A percentile compares a stretch with the other conserved stretches of the same genome.
Conservation (phyloP, 2,888 invertebrate genomes). For the Tridacna gigas region DNA sequence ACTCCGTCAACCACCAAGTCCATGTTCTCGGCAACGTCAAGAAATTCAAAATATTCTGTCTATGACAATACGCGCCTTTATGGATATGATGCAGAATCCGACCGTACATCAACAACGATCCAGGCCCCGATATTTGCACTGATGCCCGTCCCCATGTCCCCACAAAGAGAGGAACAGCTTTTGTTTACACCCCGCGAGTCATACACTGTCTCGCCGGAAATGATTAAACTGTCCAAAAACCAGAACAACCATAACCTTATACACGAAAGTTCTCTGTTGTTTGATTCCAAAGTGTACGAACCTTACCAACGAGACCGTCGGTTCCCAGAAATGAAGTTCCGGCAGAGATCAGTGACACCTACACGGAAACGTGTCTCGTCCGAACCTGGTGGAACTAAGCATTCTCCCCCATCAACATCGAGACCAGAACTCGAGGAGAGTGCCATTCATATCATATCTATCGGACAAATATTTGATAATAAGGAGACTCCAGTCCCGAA, state of each 20-base stretch:
- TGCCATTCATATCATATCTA: constrained; percentile 52
- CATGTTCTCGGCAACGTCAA: constrained; percentile 26
- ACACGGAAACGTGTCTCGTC: constrained; percentile 38
- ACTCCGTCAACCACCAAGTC: constrained; percentile 32
- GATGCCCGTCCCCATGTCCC: constrained; percentile 41
- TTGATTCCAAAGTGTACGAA: constrained; percentile 41
- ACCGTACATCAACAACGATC: constrained; percentile 26
- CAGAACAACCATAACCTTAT: neutral
- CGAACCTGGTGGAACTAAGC: constrained; percentile 12
- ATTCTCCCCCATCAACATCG: constrained; percentile 8
- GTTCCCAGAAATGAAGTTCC: constrained; percentile 51
- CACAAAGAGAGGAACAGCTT: constrained; percentile 24
- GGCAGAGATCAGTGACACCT: constrained; percentile 51
- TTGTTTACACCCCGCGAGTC: constrained; percentile 34
- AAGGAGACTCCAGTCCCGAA: constrained; percentile 2
- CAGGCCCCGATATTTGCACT: constrained; percentile 42
- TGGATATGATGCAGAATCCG: constrained; percentile 41
- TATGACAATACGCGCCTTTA: constrained; percentile 21
- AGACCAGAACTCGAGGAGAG: constrained; percentile 49
- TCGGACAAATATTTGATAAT: constrained; percentile 31
- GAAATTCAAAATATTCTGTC: constrained; percentile 26
- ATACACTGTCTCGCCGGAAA: constrained; percentile 35
- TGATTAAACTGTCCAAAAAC: neutral
- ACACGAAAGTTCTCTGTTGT: neutral
- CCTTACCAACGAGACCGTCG: constrained; percentile 51